Base-by-base conservation (phyloP, 2,888 invertebrate species). In the Ophion slaviceki region DNA sequence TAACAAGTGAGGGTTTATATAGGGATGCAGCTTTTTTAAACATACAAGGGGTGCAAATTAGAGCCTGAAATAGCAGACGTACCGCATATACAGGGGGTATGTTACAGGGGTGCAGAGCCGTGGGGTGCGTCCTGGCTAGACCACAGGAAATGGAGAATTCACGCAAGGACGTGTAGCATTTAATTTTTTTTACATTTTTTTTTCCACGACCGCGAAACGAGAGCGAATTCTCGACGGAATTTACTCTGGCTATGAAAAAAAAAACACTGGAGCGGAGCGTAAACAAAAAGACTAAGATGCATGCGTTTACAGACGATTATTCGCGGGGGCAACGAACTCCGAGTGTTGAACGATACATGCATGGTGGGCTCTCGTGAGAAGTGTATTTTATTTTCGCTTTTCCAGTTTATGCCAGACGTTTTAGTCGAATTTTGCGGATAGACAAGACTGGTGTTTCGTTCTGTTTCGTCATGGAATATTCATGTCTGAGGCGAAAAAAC, bases 91-190 rank as follows among this genome's bases (percentile, higher is more conserved):
- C 28, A 47, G 17, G 45, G 59, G 14, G 80, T 24, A 36, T 36
- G 75, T 67, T 28, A 28, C 53, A 64, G 53, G 71, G 62, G 36
- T 36, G 40, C 62, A 47, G 10, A 53, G 11, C 7, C 14, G 11
- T 36, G 14, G 28, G 20, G 7, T 40, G 62, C 6, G 10, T 66
- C 7, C 47, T 36, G 72, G 61, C 72, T 40, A 80, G 83, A 78
- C 80, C 83, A 70, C 83, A 74, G 28, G 75, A 75, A 86, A 83
- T 66, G 83, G 64, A 68, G 59, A 83, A 83, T 86, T 83, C 80
- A 81, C 28, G 68, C 77, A 75, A 80, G 83, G 71, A 74, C 80
- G 70, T 71, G 61, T 45, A 61, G 80, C 80, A 78, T 86, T 86
- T 74, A 83, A 83, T 86, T 78, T 86, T n/a, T 70, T 32, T 47